These are phyloP conservation scores for Anas acuta DNA, from an alignment of 2,797 vertebrate species.

Conservation along the genomic window DNA sequence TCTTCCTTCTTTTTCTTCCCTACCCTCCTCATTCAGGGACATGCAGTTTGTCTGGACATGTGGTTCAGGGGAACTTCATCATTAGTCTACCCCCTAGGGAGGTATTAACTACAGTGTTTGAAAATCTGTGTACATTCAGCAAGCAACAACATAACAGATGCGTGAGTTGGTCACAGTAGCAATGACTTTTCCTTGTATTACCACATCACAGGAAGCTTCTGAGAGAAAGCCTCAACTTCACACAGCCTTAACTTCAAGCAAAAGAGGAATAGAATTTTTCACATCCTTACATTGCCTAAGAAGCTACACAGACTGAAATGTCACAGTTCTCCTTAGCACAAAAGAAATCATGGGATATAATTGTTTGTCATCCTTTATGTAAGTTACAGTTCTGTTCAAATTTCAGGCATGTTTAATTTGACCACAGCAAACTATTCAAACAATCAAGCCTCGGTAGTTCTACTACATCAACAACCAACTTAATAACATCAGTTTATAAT, in stretches of 20 bases:
- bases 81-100: neutral
- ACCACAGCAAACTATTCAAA: constrained; percentile 26
- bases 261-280: constrained; percentile 5
- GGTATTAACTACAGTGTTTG: neutral
- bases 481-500: neutral
- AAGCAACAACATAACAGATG: neutral
- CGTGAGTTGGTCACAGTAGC: constrained; percentile 26
- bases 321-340: constrained; percentile 22
- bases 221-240: constrained; percentile 33
- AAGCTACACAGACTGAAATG: constrained; percentile 33
- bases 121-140: neutral
- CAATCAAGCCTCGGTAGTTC: neutral
- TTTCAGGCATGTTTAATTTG: constrained; percentile 34
- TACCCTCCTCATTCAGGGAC: too few species aligned
- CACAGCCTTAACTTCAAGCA: constrained; percentile 42
- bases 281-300: neutral
- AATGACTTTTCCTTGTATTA: constrained; percentile 36
- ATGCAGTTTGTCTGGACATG: accelerated
- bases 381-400: neutral
- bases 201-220: constrained; percentile 46
- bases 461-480: neutral
- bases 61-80: neutral
- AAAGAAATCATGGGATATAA: neutral
- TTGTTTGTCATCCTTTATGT: constrained; percentile 53
- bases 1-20: too few species aligned